Percentiles rank a stretch among this genome's conserved stretches.
These are phyloP conservation scores for Stylophora pistillata DNA, from an alignment of 64 coral and sea anemone species.

Conservation along the genomic window DNA sequence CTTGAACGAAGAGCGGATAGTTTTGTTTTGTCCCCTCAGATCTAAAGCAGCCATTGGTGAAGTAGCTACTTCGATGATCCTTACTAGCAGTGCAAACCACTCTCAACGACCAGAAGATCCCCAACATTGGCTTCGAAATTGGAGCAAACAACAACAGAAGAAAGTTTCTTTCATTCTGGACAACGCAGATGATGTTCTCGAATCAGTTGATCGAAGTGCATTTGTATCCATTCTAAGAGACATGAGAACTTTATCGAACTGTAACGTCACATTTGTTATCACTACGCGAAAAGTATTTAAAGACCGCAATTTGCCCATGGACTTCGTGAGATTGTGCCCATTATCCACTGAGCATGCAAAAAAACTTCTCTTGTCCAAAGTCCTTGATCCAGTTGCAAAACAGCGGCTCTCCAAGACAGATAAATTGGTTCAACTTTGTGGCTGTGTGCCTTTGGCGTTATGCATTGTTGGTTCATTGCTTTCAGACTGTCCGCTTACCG, in stretches of 20 bases:
- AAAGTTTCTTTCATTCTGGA: constrained; percentile 42
- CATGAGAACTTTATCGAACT: constrained; percentile 33
- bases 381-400: background rate
- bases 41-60: constrained; percentile 7
- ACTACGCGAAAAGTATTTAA: constrained; percentile 34
- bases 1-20: background rate
- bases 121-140: constrained; percentile 17
- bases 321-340: background rate
- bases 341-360: background rate
- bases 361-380: background rate
- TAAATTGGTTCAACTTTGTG: constrained; percentile 46
- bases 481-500: constrained; percentile 13
- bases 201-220: background rate
- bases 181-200: constrained; percentile 38
- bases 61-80: constrained; percentile 19
- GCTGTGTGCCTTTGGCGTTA: constrained; percentile 27
- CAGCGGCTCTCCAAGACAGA: background rate
- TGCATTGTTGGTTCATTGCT: constrained; percentile 42
- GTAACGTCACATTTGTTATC: constrained; percentile 36
- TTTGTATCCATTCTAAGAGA: constrained; percentile 42
- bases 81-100: constrained; percentile 10
- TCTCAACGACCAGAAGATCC: background rate
- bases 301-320: background rate
- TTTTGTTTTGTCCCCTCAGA: constrained; percentile 24
- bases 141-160: constrained; percentile 35